phyloP scores from a whole-genome alignment of 2,113 vertebrate species.

The Isichthys henryi region DNA sequence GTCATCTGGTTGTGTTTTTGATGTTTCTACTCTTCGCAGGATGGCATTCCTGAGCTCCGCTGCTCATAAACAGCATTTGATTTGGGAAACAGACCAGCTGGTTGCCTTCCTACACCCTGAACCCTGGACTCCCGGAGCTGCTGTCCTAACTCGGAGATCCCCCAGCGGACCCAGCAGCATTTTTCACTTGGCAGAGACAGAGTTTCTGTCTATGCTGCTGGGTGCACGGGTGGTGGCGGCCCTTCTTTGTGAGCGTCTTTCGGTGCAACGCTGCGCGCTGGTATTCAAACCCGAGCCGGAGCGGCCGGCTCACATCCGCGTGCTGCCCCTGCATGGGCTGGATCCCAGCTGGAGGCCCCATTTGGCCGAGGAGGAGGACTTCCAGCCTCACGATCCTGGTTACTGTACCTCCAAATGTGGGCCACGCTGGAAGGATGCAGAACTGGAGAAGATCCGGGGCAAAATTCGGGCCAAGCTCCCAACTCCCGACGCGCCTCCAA shows the following conservation, averaged over 20 bases:
- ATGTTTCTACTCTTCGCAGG: background rate
- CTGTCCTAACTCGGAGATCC: conserved; percentile 53
- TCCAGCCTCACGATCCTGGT: conserved; percentile 50
- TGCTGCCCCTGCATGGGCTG: conserved; percentile 61
- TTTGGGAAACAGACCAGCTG: conserved; percentile 63
- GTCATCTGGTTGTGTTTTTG: background rate
- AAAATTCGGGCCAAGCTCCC: conserved; percentile 51
- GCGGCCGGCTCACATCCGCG: conserved; percentile 46
- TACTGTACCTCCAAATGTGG: conserved; percentile 63
- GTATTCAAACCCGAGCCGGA: conserved; percentile 46
- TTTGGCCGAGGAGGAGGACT: conserved; percentile 52
- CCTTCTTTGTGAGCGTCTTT: conserved; percentile 50
- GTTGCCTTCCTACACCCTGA: conserved; percentile 56
- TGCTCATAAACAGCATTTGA: conserved; percentile 38
- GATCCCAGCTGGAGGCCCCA: conserved; percentile 51
- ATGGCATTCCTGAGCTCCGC: conserved; percentile 3
- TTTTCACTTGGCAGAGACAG: conserved; percentile 50
- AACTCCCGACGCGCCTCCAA: conserved; percentile 51
- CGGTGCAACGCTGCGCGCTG: conserved; percentile 60
- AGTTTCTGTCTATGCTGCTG: conserved; percentile 51
- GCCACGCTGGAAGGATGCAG: conserved; percentile 48
- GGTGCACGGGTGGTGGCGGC: conserved; percentile 51
- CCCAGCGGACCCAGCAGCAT: conserved; percentile 50
- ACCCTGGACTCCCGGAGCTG: conserved; percentile 61
- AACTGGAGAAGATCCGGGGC: conserved; percentile 46